Base-by-base conservation (phyloP, 2,888 invertebrate species). In the Chrysolina americana region DNA sequence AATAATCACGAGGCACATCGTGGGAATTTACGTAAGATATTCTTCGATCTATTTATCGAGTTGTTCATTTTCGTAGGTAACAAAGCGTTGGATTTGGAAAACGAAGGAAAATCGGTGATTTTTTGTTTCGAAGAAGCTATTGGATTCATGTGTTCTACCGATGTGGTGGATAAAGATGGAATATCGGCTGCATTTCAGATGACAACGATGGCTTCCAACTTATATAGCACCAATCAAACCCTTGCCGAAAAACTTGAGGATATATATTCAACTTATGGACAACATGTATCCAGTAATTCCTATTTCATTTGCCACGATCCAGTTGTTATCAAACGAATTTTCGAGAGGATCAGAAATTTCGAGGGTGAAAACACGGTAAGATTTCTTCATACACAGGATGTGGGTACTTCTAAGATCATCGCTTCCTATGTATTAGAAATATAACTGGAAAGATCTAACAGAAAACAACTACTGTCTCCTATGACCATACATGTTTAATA, bases 81-180 rank as follows among this genome's bases (percentile, higher is more conserved):
- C 88, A 92, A 92, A 83, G 91, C 95, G 0, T 89, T 93, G 41
- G 92, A 96, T 8, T 88, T 98, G 70, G 88, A 93, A 47, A 89
- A 91, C 73, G 88, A 93, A 71, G 94, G 93, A 41, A 95, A 96
- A 83, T 88, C 89, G 11, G 95, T 98, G 0, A 87, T 99, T 69
- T 97, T 98, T 88, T 98, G 98, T 0, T 99, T 95, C 88, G 99
- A 99, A 87, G 99, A 99, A 89, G 98, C 99, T 0, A 98, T 99
- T 85, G 99, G 98, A 0, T 99, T 96, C 86, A 98, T 99, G 98
- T 95, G 96, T 85, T 94, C 95, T n/a, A 91, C 92, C 3, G 89
- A 89, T 6, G 97, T 98, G 5, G 90, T 98, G 4, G 99, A 99
- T 87, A 99, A 99, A 86, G 99, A 99, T 88, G 99, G 99, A 0